phyloP scores from a whole-genome alignment of 2,113 vertebrate species.

The Eolophus roseicapilla region DNA sequence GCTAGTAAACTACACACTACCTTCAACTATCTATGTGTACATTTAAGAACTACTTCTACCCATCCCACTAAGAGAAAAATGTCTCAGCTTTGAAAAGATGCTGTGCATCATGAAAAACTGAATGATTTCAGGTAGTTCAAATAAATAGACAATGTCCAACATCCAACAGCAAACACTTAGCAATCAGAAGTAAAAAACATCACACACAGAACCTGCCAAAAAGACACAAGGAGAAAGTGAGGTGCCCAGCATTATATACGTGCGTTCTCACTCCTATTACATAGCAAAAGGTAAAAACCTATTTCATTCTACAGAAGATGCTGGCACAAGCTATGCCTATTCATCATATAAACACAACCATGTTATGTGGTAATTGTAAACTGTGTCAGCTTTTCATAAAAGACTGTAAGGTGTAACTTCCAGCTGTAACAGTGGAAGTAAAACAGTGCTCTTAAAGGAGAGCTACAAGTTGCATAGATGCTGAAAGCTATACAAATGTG shows the following conservation, averaged over 20 bases:
- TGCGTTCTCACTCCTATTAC: not conserved
- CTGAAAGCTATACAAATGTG: not conserved
- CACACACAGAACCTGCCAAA: not conserved
- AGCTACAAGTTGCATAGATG: not conserved
- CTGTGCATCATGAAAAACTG: not conserved
- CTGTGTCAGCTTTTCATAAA: not conserved
- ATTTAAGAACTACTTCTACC: not conserved
- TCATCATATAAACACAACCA: not conserved
- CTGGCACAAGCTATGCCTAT: not conserved
- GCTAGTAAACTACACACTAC: not conserved
- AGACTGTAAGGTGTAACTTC: not conserved
- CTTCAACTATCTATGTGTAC: not conserved
- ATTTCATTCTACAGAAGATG: not conserved
- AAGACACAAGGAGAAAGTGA: not conserved
- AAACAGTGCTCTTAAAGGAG: not conserved
- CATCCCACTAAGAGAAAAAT: not conserved
- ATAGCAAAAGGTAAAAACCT: not conserved
- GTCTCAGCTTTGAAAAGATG: not conserved
- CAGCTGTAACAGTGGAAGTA: not conserved
- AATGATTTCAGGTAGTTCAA: not conserved
- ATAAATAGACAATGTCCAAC: not conserved
- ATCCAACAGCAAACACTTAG: not conserved
- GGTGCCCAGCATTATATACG: accelerated
- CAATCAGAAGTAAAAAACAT: not conserved
- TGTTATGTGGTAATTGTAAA: not conserved